Evolutionary conservation across 2,888 invertebrate genomes (phyloP).

Genomic region (Tiliacea citrago): DNA sequence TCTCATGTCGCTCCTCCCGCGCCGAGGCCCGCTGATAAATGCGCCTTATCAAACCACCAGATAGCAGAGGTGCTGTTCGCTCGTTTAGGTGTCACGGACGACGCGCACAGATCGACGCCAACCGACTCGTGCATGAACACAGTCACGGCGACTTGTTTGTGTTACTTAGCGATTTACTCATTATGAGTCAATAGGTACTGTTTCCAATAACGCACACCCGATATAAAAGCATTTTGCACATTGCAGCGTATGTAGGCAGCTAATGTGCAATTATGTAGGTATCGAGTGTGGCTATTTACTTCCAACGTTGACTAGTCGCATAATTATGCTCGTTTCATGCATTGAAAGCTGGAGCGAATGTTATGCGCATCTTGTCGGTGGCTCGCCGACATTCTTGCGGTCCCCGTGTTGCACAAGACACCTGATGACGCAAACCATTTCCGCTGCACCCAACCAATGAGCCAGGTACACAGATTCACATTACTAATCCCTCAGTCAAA

Average conservation of each 20-base stretch:
- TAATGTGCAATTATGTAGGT: conserved; percentile 48
- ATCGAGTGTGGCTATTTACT: conserved; percentile 36
- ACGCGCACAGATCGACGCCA: conserved; percentile 76
- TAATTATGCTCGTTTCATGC: conserved; percentile 40
- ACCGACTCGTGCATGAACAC: conserved; percentile 78
- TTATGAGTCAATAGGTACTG: conserved; percentile 78
- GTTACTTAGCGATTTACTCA: conserved; percentile 77
- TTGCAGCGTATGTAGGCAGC: conserved; percentile 48
- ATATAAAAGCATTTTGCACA: conserved; percentile 66
- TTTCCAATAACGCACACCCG: conserved; percentile 72
- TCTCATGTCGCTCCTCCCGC: conserved; percentile 81
- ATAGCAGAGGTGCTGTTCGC: conserved; percentile 89
- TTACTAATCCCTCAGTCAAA: conserved; percentile 20
- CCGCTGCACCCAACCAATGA: conserved; percentile 18
- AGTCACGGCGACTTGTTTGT: conserved; percentile 81
- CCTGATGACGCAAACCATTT: conserved; percentile 56
- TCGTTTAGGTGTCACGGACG: conserved; percentile 89
- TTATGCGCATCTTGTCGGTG: conserved; percentile 49
- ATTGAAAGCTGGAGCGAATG: conserved; percentile 56
- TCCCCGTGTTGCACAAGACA: conserved; percentile 59
- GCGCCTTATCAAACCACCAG: conserved; percentile 87
- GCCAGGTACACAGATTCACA: conserved; percentile 35
- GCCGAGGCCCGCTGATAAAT: conserved; percentile 85
- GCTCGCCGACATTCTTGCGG: conserved; percentile 46
- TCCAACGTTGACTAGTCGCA: conserved; percentile 20